Evolutionary conservation across 2,797 vertebrate genomes (phyloP).

Genomic region (Meriones psammophilus): DNA sequence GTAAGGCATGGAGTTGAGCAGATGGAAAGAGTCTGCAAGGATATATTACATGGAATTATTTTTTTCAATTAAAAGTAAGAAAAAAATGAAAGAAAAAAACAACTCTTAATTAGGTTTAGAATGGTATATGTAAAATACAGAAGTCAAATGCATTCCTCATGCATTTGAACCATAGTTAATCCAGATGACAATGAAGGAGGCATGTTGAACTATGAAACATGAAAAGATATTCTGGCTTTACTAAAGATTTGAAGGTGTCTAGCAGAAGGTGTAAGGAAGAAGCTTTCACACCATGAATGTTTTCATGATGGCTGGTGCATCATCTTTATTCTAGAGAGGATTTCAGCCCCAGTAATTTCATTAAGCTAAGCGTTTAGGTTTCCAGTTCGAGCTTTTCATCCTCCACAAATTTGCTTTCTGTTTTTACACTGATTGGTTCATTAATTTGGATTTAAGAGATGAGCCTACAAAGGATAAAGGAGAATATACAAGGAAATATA

Average conservation of each 20-base stretch:
- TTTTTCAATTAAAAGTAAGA: neutral
- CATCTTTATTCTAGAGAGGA: neutral
- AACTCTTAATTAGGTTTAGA: neutral
- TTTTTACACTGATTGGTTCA: neutral
- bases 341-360: neutral
- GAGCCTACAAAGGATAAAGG: neutral
- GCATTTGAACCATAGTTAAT: conserved; percentile 14
- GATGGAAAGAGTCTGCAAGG: neutral
- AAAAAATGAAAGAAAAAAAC: neutral
- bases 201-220: neutral
- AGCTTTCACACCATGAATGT: neutral
- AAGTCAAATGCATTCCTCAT: neutral
- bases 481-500: neutral
- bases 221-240: neutral
- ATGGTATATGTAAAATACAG: neutral
- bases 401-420: neutral
- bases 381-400: neutral
- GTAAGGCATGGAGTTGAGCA: neutral
- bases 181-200: neutral
- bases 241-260: neutral
- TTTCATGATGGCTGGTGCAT: neutral
- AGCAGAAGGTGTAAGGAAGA: neutral
- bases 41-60: neutral
- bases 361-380: neutral
- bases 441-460: conserved; percentile 9